A percentile compares a stretch with the other conserved stretches of the same genome.
phyloP scores from a whole-genome alignment of 1,140 invertebrate genomes.

The Zaprionus tsacasi region DNA sequence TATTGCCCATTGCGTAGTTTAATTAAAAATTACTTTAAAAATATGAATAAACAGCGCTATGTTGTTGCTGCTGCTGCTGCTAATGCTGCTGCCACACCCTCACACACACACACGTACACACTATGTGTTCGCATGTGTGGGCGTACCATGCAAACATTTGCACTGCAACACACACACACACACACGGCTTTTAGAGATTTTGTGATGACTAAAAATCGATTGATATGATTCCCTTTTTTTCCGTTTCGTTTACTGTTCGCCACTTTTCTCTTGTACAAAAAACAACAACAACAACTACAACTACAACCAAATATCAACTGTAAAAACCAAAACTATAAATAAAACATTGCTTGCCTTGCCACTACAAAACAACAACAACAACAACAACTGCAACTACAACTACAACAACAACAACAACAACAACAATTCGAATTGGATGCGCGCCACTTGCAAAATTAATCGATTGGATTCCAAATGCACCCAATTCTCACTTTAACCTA shows the following conservation, averaged over 20 bases:
- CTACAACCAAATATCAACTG: constrained; percentile 8
- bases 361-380: constrained; percentile 52
- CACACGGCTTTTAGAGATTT: constrained; percentile 42
- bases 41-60: not conserved
- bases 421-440: constrained; percentile 42
- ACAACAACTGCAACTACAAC: constrained; percentile 22
- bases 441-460: constrained; percentile 26
- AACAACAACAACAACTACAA: constrained; percentile 29
- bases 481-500: constrained; percentile 37
- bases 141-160: constrained; percentile 1
- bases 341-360: constrained; percentile 68
- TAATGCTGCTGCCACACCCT: not conserved
- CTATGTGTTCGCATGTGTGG: not conserved
- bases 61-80: not conserved
- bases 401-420: constrained; percentile 25
- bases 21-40: not conserved
- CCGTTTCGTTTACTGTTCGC: constrained; percentile 57
- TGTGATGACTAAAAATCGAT: constrained; percentile 45
- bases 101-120: not conserved
- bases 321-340: constrained; percentile 30
- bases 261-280: constrained; percentile 46
- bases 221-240: constrained; percentile 64
- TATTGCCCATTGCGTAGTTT: not conserved
- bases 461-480: constrained; percentile 52
- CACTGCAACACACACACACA: constrained; percentile 9